Percentiles rank a stretch among this genome's conserved stretches.
Evolutionary conservation across 2,888 invertebrate species (phyloP).

Genomic region (Acrobasis consociella): DNA sequence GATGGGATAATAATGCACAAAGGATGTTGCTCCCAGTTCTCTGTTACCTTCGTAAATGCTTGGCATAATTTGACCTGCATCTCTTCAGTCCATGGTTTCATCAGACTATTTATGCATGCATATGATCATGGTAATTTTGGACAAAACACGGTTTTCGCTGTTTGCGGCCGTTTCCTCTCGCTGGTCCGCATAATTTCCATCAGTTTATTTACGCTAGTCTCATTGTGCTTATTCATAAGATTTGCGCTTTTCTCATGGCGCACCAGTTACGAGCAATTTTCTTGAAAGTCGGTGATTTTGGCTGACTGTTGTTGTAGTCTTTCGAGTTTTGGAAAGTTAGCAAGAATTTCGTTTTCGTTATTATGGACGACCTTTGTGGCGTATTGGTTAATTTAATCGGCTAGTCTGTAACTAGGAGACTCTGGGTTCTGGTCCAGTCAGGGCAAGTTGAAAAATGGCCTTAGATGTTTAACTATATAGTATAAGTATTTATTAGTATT

Average conservation of each 20-base stretch:
- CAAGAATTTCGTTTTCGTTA: not conserved
- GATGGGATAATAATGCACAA: no score
- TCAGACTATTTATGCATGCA: not conserved
- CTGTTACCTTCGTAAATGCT: no score
- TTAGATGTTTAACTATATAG: no score
- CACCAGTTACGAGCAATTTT: slow-evolving; percentile 25
- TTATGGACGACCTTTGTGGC: no score
- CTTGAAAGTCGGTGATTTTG: slow-evolving; percentile 11
- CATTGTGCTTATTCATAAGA: slow-evolving; percentile 52
- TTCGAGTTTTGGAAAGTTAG: not conserved
- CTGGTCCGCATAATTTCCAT: slow-evolving; percentile 54
- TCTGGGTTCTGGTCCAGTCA: no score
- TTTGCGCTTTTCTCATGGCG: slow-evolving; percentile 46
- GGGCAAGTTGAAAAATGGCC: no score
- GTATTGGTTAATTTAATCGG: no score
- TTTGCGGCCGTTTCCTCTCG: slow-evolving; percentile 53
- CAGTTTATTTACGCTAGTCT: slow-evolving; percentile 69
- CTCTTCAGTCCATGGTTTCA: not conserved
- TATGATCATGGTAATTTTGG: slow-evolving; percentile 33
- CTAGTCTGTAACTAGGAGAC: no score
- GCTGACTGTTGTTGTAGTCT: not conserved
- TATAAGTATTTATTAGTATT: no score
- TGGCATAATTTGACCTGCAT: not conserved
- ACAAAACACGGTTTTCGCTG: slow-evolving; percentile 48
- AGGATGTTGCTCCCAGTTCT: no score